A percentile compares a stretch with the other conserved stretches of the same genome.
Conservation (phyloP, 2,797 vertebrate genomes). For the Anabas testudineus region DNA sequence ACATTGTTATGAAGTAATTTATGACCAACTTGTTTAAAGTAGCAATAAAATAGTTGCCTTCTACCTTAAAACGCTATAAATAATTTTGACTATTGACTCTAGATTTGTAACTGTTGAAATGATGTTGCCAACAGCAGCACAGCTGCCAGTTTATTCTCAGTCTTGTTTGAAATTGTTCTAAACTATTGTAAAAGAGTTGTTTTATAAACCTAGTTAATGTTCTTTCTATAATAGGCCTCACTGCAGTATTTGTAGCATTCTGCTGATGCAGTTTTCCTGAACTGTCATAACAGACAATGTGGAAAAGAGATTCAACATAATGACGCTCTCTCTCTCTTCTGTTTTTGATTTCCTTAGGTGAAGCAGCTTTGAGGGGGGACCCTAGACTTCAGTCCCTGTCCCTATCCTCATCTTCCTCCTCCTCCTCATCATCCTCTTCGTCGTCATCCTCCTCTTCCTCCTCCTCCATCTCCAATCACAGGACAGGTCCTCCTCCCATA, state of each 20-base stretch:
- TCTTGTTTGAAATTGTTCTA: not conserved
- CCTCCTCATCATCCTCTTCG: slow-evolving; percentile 79
- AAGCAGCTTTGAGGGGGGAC: slow-evolving; percentile 94
- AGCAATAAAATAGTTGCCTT: slow-evolving; percentile 53
- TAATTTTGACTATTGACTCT: slow-evolving; percentile 44
- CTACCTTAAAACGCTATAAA: slow-evolving; percentile 43
- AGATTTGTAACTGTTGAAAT: slow-evolving; percentile 29
- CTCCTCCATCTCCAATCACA: slow-evolving; percentile 87
- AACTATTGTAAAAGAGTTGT: too few species aligned
- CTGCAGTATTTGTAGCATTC: not conserved
- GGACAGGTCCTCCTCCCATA: slow-evolving; percentile 96
- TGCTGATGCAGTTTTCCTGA: not conserved
- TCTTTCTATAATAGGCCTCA: not conserved
- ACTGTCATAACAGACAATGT: not conserved
- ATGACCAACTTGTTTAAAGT: slow-evolving; percentile 57
- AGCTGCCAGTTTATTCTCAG: slow-evolving; percentile 3
- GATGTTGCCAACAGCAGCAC: slow-evolving; percentile 3
- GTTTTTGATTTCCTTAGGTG: slow-evolving; percentile 81
- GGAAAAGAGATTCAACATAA: not conserved
- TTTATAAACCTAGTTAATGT: too few species aligned
- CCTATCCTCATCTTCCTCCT: slow-evolving; percentile 85
- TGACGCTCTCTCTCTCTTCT: not conserved
- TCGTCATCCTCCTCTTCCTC: slow-evolving; percentile 77
- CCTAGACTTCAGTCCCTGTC: slow-evolving; percentile 94
- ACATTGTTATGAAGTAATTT: slow-evolving; percentile 41